Evolutionary conservation across 2,113 vertebrate genomes (phyloP).

Genomic region (Addax nasomaculatus): DNA sequence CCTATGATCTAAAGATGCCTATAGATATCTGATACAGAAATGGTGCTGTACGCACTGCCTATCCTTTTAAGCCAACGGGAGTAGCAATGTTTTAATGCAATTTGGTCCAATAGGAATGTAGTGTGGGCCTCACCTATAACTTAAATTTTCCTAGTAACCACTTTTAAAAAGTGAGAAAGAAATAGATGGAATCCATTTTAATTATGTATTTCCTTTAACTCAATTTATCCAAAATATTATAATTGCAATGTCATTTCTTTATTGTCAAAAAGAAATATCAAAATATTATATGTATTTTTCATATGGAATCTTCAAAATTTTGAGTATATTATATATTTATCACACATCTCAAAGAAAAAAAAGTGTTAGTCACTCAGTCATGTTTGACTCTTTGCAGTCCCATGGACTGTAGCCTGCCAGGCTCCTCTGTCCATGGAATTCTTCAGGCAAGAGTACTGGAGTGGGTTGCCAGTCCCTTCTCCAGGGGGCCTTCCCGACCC

Average conservation of each 20-base stretch:
- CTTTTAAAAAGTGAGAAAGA: not conserved
- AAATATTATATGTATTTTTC: not conserved
- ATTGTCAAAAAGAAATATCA: not conserved
- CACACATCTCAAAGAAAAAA: not conserved
- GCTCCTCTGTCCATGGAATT: not conserved
- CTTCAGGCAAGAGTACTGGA: not conserved
- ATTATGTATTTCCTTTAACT: not conserved
- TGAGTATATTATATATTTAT: not conserved
- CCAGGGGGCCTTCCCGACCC: not conserved
- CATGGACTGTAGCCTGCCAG: not conserved
- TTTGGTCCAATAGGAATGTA: not conserved
- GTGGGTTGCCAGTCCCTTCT: not conserved
- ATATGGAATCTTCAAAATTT: not conserved
- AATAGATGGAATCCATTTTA: not conserved
- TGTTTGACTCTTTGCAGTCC: not conserved
- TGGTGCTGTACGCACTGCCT: fast-evolving
- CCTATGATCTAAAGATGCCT: not conserved
- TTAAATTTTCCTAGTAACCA: not conserved
- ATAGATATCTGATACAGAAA: not conserved
- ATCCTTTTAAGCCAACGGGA: not conserved
- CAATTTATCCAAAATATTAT: not conserved
- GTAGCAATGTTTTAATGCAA: not conserved
- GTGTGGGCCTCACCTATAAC: not conserved
- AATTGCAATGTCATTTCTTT: not conserved
- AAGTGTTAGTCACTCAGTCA: not conserved